Evolutionary conservation across 2,113 vertebrate species (phyloP).

Genomic region (Ceyx cyanopectus): DNA sequence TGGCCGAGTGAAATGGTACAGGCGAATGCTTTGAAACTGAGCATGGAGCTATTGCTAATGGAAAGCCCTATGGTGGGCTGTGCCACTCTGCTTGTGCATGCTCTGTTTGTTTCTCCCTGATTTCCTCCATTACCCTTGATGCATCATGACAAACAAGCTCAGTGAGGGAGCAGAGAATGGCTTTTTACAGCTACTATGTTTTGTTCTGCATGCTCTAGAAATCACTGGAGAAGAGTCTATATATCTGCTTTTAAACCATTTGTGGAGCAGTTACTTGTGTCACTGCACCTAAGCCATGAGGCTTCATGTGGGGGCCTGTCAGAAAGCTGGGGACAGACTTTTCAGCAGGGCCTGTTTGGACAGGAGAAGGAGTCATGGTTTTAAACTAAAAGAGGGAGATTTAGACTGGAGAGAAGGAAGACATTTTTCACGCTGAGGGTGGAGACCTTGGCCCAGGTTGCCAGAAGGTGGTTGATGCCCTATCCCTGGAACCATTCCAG

Average conservation of each 20-base stretch:
- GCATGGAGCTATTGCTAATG: not conserved
- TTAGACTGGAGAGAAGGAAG: not conserved
- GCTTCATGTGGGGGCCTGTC: too few species aligned
- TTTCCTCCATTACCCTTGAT: not conserved
- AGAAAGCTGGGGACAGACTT: not conserved
- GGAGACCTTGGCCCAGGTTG: not conserved
- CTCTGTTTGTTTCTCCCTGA: not conserved
- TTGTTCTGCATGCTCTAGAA: not conserved
- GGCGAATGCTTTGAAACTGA: not conserved
- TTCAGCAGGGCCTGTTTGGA: too few species aligned
- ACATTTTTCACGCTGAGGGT: not conserved
- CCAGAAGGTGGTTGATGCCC: not conserved
- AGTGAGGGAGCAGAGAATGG: not conserved
- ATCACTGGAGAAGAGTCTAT: not conserved
- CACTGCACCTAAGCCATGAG: not conserved
- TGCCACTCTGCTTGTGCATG: too few species aligned
- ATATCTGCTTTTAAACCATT: not conserved
- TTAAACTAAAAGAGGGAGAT: not conserved
- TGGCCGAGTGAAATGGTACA: rapidly evolving
- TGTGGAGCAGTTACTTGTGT: not conserved
- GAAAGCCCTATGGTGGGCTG: not conserved
- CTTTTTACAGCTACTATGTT: not conserved
- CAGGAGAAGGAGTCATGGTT: too few species aligned
- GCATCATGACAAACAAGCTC: rapidly evolving
- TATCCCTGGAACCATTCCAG: not conserved